These are phyloP conservation scores for Carcharodon carcharias DNA, from an alignment of 2,797 vertebrate species.

Conservation along the genomic window DNA sequence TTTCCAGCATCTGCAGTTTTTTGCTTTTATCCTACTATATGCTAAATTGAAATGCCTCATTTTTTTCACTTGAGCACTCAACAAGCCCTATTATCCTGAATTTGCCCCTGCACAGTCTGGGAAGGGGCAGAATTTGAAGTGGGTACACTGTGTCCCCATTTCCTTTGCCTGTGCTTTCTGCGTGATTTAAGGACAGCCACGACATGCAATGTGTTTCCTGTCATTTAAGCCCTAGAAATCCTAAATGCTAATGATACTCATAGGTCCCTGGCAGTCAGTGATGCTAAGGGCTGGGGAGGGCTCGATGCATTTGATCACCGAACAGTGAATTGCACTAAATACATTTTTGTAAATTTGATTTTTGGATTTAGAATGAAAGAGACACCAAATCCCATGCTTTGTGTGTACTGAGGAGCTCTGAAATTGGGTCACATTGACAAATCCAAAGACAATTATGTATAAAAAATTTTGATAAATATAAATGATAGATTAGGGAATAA, in stretches of 20 bases:
- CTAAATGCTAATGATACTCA: background rate
- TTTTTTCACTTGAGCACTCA: background rate
- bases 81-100: background rate
- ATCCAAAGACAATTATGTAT: background rate
- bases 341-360: background rate
- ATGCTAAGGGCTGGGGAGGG: background rate
- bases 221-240: background rate
- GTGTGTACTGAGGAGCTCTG: background rate
- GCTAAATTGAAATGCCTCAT: background rate
- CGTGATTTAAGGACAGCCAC: background rate
- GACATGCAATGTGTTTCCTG: background rate
- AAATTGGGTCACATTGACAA: slow-evolving; percentile 2
- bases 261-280: background rate
- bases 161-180: background rate
- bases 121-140: background rate
- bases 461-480: background rate
- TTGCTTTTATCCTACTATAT: no score
- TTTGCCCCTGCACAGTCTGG: background rate
- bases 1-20: no score
- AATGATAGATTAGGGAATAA: background rate
- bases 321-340: background rate
- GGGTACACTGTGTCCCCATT: background rate
- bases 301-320: background rate
- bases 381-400: background rate
- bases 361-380: background rate